phyloP scores from a whole-genome alignment of 2,797 vertebrate genomes.

The Tinamus major region DNA sequence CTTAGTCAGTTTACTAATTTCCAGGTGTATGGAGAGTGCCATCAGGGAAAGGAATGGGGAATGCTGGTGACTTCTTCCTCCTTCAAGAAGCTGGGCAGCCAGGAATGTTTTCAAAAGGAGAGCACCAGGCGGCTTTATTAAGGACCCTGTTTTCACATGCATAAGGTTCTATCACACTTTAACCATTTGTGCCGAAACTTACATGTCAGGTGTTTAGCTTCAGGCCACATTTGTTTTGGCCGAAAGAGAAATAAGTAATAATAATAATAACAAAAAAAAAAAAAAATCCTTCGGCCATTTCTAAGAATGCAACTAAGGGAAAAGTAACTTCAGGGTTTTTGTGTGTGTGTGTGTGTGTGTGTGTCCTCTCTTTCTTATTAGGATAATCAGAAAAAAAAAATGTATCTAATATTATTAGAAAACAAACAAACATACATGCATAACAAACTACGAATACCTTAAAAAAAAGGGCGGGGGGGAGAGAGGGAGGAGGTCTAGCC shows the following conservation, averaged over 20 bases:
- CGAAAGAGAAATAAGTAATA: slow-evolving; percentile 23
- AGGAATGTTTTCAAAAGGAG: not conserved
- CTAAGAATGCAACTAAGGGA: not conserved
- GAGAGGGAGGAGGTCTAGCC: not conserved
- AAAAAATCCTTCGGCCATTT: not conserved
- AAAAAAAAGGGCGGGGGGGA: not conserved
- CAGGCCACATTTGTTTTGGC: slow-evolving; percentile 14
- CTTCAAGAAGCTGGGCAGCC: not conserved
- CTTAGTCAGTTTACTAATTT: slow-evolving; percentile 30
- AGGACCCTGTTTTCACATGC: not conserved
- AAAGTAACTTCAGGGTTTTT: not conserved
- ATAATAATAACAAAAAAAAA: not conserved
- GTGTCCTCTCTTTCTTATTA: not conserved
- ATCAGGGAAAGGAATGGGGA: not conserved
- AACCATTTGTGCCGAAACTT: slow-evolving; percentile 25
- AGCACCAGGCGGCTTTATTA: slow-evolving; percentile 1
- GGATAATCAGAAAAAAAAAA: not conserved
- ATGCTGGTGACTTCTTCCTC: not conserved
- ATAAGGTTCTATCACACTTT: not conserved
- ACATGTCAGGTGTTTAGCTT: slow-evolving; percentile 41
- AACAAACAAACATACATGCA: not conserved
- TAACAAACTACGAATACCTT: not conserved
- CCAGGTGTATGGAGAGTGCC: not conserved
- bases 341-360: not conserved
- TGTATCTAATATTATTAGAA: too few species aligned